phyloP scores from a whole-genome alignment of 2,113 vertebrate species.

The Zosterops borbonicus region DNA sequence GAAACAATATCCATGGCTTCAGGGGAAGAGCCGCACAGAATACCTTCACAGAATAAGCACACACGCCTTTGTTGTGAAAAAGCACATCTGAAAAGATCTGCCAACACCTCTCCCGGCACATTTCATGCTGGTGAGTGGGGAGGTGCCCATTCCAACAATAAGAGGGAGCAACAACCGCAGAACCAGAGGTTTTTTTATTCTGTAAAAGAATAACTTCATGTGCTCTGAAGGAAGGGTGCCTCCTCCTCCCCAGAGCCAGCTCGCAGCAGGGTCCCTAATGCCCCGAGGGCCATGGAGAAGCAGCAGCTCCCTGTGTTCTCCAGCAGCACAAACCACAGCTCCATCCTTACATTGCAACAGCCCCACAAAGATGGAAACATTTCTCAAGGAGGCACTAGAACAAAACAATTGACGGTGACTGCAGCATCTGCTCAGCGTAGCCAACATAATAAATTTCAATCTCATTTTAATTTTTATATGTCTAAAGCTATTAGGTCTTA shows the following conservation, averaged over 20 bases:
- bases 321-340: background rate
- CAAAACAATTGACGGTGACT: slow-evolving; percentile 14
- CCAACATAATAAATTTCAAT: slow-evolving; percentile 32
- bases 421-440: slow-evolving; percentile 3
- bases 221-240: background rate
- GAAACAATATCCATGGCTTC: slow-evolving; percentile 15
- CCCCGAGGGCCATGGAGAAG: background rate
- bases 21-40: slow-evolving; percentile 9
- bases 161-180: rapidly evolving
- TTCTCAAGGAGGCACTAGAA: slow-evolving; percentile 56
- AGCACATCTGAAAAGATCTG: background rate
- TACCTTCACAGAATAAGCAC: background rate
- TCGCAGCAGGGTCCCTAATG: background rate
- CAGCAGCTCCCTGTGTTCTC: background rate
- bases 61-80: background rate
- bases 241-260: background rate
- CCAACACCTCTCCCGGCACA: background rate
- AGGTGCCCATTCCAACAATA: background rate
- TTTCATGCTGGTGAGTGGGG: background rate
- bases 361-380: background rate
- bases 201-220: background rate
- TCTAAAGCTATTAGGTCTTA: slow-evolving; percentile 47
- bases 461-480: background rate
- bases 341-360: background rate
- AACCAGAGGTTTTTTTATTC: background rate